These are phyloP conservation scores for Temnothorax curvispinosus DNA, from an alignment of 1,140 invertebrate species.

Conservation along the genomic window DNA sequence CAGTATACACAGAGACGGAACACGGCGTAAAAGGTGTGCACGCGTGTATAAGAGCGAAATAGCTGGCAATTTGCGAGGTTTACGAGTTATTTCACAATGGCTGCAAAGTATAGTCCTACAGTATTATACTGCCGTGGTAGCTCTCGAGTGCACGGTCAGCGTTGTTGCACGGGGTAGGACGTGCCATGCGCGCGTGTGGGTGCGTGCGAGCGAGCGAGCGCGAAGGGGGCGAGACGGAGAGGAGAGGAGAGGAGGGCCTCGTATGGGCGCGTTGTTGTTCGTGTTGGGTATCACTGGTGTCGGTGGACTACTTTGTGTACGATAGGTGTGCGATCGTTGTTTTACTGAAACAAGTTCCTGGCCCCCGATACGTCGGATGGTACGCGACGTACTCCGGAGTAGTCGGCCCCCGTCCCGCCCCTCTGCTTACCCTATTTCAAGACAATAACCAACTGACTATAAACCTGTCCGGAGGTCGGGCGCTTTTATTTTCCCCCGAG, in stretches of 20 bases:
- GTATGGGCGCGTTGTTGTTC: background rate
- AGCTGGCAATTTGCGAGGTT: constrained; percentile 85
- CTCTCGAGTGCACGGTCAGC: constrained; percentile 69
- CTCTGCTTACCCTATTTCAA: constrained; percentile 24
- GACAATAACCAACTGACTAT: constrained; percentile 43
- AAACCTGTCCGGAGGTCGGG: constrained; percentile 30
- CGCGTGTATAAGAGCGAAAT: constrained; percentile 82
- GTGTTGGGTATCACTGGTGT: constrained; percentile 4
- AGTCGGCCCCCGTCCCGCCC: background rate
- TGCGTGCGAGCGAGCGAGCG: background rate
- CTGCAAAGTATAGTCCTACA: constrained; percentile 85
- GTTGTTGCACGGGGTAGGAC: constrained; percentile 20
- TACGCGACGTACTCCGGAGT: background rate
- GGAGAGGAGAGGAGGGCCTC: constrained; percentile 33
- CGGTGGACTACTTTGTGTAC: constrained; percentile 32
- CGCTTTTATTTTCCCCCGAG: background rate
- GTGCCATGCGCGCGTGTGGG: background rate
- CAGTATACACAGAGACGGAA: constrained; percentile 38
- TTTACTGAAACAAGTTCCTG: constrained; percentile 36
- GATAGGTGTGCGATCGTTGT: constrained; percentile 18
- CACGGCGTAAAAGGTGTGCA: constrained; percentile 59
- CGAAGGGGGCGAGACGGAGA: constrained; percentile 31
- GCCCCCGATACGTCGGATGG: background rate
- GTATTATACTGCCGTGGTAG: constrained; percentile 79
- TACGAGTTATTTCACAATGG: constrained; percentile 87